Conservation (phyloP, 2,888 invertebrate species). For the Pollenia angustigena region DNA sequence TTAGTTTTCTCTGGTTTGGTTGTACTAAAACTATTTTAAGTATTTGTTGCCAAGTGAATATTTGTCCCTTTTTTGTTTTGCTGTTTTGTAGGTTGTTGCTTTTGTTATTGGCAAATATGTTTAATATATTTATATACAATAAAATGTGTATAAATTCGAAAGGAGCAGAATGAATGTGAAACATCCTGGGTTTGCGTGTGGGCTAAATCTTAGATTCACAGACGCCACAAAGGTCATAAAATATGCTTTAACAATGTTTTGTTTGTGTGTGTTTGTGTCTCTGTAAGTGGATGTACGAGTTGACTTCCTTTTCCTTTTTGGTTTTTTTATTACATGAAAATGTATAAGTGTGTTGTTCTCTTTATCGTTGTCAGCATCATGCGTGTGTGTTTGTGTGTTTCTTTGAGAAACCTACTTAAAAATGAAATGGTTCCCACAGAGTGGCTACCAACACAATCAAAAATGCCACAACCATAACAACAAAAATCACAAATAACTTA, state of each 20-base stretch:
- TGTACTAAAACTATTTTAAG: constrained; percentile 64
- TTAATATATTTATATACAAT: constrained; percentile 47
- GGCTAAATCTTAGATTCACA: constrained; percentile 70
- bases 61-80: constrained; percentile 31
- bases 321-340: background rate
- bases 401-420: constrained; percentile 24
- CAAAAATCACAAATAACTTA: constrained; percentile 51
- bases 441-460: constrained; percentile 4
- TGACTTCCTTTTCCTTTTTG: background rate
- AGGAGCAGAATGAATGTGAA: constrained; percentile 29
- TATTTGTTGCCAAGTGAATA: constrained; percentile 71
- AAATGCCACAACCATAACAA: background rate
- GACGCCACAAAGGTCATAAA: constrained; percentile 73
- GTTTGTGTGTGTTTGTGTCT: background rate
- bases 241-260: constrained; percentile 62
- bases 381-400: constrained; percentile 19
- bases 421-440: constrained; percentile 33
- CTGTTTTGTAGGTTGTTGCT: constrained; percentile 1
- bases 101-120: constrained; percentile 66
- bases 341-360: background rate
- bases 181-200: constrained; percentile 66
- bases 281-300: background rate
- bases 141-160: constrained; percentile 46
- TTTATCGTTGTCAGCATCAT: constrained; percentile 11
- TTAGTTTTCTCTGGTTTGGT: background rate